Evolutionary conservation across 2,888 invertebrate genomes (phyloP), one percentile per base, ranked within the genome.

Genomic region (Orthonychiurus folsomi): DNA sequence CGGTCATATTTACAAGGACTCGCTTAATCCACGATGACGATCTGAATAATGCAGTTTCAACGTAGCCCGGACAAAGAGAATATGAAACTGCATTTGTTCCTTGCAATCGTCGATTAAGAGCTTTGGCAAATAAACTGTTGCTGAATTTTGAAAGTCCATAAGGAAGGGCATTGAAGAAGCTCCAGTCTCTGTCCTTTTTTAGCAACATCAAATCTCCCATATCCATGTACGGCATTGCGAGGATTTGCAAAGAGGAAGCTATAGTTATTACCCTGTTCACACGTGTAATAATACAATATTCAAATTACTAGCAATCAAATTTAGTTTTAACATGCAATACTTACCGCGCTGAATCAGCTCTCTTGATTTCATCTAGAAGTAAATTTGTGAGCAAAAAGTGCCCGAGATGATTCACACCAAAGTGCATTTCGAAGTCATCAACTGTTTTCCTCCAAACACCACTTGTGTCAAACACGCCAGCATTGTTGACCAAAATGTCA

Each of bases 351-450:
- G 85, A 84, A 53, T 83, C 80, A 27, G 82, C 84, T 67, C 80
- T 80, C 74, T 84, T 84, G 65, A 89, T 75, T 48, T 81, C 78
- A 58, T 88, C 85, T 61, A 89, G 74, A 15, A 93, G 79, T 64
- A 90, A 78, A 74, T 86, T 85, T 1, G 91, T 91, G n/a, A 94
- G 79, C 59, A 89, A 81, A 76, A 91, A 93, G 75, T 92, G 93
- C 0, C 89, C 89, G 66, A 92, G 78, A 75, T 91, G 87, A 76
- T 91, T 91, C 0, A 88, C 85, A n/a, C 88, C 89, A 70, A 89
- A 85, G 76, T 91, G 87, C 64, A 87, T 82, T 78, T 91, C 91
- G 75, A 86, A 86, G 2, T 86, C 87, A 75, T 90, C 86, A 70
- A 81, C 79, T 0, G 87, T 88, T 71, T 81, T 81, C 63, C 3